Evolutionary conservation across 2,888 invertebrate genomes (phyloP), one percentile per base, ranked within the genome.

Genomic region (Brachyopa scutellaris): DNA sequence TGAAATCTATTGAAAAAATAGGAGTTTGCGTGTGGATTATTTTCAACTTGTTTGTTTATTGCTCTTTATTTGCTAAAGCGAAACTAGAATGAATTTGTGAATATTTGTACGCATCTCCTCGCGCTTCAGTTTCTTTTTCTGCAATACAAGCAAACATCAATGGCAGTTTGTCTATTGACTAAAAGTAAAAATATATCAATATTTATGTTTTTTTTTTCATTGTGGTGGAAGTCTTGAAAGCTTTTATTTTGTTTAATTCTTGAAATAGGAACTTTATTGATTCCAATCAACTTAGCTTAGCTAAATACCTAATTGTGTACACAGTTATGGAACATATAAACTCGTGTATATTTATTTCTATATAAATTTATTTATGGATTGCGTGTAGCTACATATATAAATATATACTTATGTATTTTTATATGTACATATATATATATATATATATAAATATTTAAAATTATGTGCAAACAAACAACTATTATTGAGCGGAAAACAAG

Each of bases 21-120:
- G 17, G 55, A 73, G 57, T 64, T 62, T 53, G 62, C 57, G 64
- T 73, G 47, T 66, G 55, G 29, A 66, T 29, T 73, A 64, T 23
- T 64, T 31, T 38, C 45, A 64, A 64, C 57, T 73, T 64, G 64
- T 73, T 73, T 73, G 73, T 73, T 73, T 73, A 73, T 73, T 73
- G 73, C 53, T 55, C 57, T 45, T 55, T 73, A 73, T 73, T 73
- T 73, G 21, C 47, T 29, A 31, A 73, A 45, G 51, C 42, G 45
- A 62, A 73, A 36, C 40, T 13, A 29, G 47, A 53, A 64, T 61
- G n/a, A 36, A 19, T 49, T 73, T 31, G 40, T 62, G 62, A 55
- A 36, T 62, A 53, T 55, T 55, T 57, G 33, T 62, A 55, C 55
- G 53, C 55, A 64, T 47, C 55, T 53, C 45, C 9, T 55, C 13